Base-by-base conservation (phyloP, 2,797 vertebrate genomes). In the Sebastes taczanowskii region DNA sequence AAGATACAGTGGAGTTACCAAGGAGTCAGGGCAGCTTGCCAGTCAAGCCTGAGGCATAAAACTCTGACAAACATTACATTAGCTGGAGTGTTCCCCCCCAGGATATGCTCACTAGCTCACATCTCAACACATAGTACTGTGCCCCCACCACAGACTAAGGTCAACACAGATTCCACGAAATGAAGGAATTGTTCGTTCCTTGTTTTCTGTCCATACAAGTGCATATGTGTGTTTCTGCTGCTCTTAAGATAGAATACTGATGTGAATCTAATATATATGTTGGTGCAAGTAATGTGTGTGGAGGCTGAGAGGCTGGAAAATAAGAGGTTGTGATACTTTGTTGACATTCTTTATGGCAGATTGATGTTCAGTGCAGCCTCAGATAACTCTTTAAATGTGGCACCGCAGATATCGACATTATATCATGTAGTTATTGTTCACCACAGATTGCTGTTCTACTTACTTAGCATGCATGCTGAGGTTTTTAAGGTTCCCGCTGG, bases 1-100 rank as follows among this genome's bases (percentile, higher is more conserved):
- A 95, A 95, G 95, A 95, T 95, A 95, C 92, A 92, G 92, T 94
- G 92, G 93, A 92, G 94, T 94, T 93, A 93, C 90, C 94, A 93
- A 92, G 91, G 91, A 90, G 93, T 92, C 93, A 94, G 90, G 91
- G 94, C 92, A 91, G 92, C 88, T 92, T 92, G 91, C 91, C 89
- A 84, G 85, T 92, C 90, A 89, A 92, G 86, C 91, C 87, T 84
- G 91, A 92, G 90, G 89, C 89, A 73, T 84, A 83, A 84, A 88
- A 88, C 71, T 88, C 86, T 79, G 83, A 89, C 88, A 84, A 86
- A 89, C 78, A 83, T 73, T 29, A 82, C 87, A 83, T 46, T 23
- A 72, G 85, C 90, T 89, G 84, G 85, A 86, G 91, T 87, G 90
- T 84, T 88, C 81, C 80, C 77, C 79, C 86, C 80, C 84, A 77